These are phyloP conservation scores for Muscicapa adusta DNA, from an alignment of 2,113 vertebrate species.

Conservation along the genomic window DNA sequence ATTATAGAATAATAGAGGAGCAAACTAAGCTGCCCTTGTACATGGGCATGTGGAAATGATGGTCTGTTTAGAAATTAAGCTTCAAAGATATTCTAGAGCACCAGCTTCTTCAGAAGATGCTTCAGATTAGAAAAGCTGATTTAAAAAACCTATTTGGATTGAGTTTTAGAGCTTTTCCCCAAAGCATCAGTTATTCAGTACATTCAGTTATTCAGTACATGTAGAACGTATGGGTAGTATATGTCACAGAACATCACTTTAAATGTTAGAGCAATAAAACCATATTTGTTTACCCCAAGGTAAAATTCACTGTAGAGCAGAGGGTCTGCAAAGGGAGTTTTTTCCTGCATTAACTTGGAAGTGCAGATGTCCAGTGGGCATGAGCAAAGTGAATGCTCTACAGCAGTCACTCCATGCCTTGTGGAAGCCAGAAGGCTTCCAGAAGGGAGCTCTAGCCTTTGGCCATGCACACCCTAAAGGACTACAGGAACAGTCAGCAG, in stretches of 20 bases:
- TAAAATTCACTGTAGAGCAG: neutral
- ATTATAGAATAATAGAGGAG: neutral
- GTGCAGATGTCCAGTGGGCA: neutral
- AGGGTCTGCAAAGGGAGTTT: neutral
- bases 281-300: neutral
- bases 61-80: neutral
- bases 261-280: neutral
- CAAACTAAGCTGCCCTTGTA: neutral
- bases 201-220: neutral
- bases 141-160: neutral
- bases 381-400: neutral
- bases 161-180: neutral
- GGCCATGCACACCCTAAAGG: neutral
- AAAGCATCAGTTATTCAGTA: neutral
- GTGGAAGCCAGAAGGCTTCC: neutral
- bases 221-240: neutral
- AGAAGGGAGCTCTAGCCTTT: neutral
- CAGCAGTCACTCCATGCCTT: neutral
- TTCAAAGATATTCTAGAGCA: neutral
- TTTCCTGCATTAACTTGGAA: neutral
- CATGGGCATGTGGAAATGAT: neutral
- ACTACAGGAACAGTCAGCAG: neutral
- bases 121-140: neutral
- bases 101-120: neutral
- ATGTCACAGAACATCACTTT: neutral